Conservation (phyloP, 2,797 vertebrate species). For the Enteromius mattozi region DNA sequence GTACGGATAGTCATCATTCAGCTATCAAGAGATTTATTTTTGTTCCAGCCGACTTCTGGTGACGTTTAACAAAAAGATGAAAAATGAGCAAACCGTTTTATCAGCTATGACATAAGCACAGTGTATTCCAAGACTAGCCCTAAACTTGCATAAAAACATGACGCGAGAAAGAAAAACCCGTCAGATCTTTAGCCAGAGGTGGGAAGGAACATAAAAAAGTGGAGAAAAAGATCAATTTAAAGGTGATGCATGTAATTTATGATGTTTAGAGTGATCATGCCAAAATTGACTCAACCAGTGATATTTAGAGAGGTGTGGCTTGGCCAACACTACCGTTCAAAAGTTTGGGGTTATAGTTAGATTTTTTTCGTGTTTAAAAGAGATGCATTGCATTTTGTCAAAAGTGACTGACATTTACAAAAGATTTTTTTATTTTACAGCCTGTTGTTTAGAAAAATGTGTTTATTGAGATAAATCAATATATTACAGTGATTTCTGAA, state of each 20-base stretch:
- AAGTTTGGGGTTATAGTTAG: neutral
- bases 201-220: conserved; percentile 13
- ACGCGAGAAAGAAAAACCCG: neutral
- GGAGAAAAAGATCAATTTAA: neutral
- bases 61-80: conserved; percentile 29
- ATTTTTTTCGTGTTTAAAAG: neutral
- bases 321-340: neutral
- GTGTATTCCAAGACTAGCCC: conserved; percentile 44
- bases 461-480: neutral
- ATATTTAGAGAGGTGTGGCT: neutral
- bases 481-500: neutral
- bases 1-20: conserved; percentile 32
- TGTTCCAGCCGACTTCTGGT: conserved; percentile 23
- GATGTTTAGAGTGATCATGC: neutral
- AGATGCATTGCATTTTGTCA: neutral
- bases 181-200: conserved; percentile 48
- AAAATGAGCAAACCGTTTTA: conserved; percentile 37
- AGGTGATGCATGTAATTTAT: neutral
- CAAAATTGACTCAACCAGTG: neutral
- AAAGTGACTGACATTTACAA: neutral
- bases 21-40: conserved; percentile 19
- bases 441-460: neutral
- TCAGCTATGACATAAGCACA: conserved; percentile 54
- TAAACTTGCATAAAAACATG: conserved; percentile 45
- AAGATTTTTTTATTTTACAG: neutral